Base-by-base conservation (phyloP, 2,888 invertebrate genomes). In the Autographa gamma region DNA sequence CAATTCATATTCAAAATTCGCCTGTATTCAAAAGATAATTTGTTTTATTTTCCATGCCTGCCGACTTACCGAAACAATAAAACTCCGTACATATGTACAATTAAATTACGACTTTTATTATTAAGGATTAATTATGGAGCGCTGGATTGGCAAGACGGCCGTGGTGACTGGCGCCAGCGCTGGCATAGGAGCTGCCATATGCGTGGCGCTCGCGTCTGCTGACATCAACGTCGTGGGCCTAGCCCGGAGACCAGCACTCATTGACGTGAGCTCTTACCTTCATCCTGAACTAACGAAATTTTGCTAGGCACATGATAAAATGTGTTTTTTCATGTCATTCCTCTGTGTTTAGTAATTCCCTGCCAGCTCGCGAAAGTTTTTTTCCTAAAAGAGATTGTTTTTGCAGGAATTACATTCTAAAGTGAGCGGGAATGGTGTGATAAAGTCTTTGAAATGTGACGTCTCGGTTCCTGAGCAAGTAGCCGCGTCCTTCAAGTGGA, bases 151-250 rank as follows among this genome's bases (percentile, higher is more conserved):
- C 13, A 92, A 93, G 77, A 89, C 91, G 2, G 94, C 92, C 0
- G 93, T 95, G 62, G 93, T 95, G 71, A 95, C 95, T 0, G 95
- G 95, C 11, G 95, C 95, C 0, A 95, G 95, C 73, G 88, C 91
- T 0, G 95, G 95, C 16, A 95, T 95, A 59, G 95, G 95, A 0
- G 92, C 93, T 1, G 89, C 92, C 0, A 86, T 91, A 31, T 86
- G 87, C 32, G 83, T 88, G 38, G 84, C 88, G 69, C 84, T 95
- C 43, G 92, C 92, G 1, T 82, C 89, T 54, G 85, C 90, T 14
- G 93, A 94, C n/a, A 63, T 91, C 52, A 77, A 75, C 8, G 92
- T 91, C 7, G 83, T 92, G 6, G 91, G 91, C 7, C 83, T 91
- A 18, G 89, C 90, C 7, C 80, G 91, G 66, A 81, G 88, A 56